Evolutionary conservation across 2,797 vertebrate species (phyloP).

Genomic region (Hoplostethus atlanticus): DNA sequence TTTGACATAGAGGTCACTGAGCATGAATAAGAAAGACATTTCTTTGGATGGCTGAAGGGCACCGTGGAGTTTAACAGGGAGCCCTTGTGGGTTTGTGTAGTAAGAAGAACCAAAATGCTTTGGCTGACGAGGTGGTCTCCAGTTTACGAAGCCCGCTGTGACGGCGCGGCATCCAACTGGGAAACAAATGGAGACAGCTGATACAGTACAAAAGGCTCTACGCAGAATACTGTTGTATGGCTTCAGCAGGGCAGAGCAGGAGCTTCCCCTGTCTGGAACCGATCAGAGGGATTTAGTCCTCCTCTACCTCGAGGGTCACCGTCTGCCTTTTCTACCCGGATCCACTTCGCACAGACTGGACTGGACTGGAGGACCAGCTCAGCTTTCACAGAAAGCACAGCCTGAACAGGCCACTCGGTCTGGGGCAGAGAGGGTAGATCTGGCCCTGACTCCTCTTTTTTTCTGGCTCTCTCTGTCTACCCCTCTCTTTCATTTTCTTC

Average conservation of each 20-base stretch:
- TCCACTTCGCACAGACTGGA: slow-evolving; percentile 20
- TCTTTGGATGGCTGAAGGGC: slow-evolving; percentile 44
- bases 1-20: slow-evolving; percentile 49
- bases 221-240: slow-evolving; percentile 74
- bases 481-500: slow-evolving; percentile 14
- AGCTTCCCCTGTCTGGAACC: slow-evolving; percentile 27
- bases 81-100: background rate
- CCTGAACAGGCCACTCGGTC: slow-evolving; percentile 28
- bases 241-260: slow-evolving; percentile 58
- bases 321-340: slow-evolving; percentile 28
- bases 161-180: slow-evolving; percentile 30
- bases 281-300: slow-evolving; percentile 36
- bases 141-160: slow-evolving; percentile 7
- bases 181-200: slow-evolving; percentile 44
- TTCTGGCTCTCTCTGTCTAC: slow-evolving; percentile 14
- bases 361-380: slow-evolving; percentile 38
- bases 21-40: slow-evolving; percentile 31
- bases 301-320: slow-evolving; percentile 44
- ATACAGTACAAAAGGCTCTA: slow-evolving; percentile 72
- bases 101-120: slow-evolving; percentile 6
- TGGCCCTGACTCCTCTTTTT: slow-evolving; percentile 27
- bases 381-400: slow-evolving; percentile 87
- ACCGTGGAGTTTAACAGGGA: slow-evolving; percentile 19
- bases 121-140: background rate
- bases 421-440: slow-evolving; percentile 35